Evolutionary conservation across 1,140 invertebrate genomes (phyloP), one percentile per base, ranked within the genome.

Genomic region (Drosophila ananassae): DNA sequence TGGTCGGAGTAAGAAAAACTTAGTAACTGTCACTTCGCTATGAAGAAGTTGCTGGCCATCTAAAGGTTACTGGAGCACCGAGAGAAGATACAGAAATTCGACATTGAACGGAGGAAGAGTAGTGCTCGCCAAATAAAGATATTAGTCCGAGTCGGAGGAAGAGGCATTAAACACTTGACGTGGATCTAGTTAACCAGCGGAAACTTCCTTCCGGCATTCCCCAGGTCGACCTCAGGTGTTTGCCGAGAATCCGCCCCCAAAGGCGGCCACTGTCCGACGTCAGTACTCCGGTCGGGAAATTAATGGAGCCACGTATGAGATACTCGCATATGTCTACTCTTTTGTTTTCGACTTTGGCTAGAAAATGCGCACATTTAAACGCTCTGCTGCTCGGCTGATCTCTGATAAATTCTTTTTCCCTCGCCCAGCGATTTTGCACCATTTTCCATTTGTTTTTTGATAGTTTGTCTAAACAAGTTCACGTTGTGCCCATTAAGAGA

Each of bases 201-300:
- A 76, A 57, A 71, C 83, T 87, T 89, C 75, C 83, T 87, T 87
- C 83, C 83, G 83, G 83, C 83, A 77, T 89, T 77, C 73, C 59
- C 72, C 67, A 67, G 64, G 39, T 51, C 44, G 82, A 77, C 82
- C 81, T 84, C 73, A 83, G 71, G 57, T 77, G 73, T 68, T 47
- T 66, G 74, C 12, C 41, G 66, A 67, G 59, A 76, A 76, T 66
- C 62, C 74, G 66, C 56, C 66, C 67, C 67, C 72, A 17, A 69
- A 73, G 75, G 77, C 63, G 63, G 54, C 56, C 68, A 32, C 69
- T 59, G 69, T 76, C 73, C 73, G 71, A 46, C 34, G 21, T 32
- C 37, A 7, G 53, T 24, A 55, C 28, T 54, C 44, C 2, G 32
- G 22, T 67, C 54, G 44, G 37, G 76, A 77, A 79, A 89, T 83